These are phyloP conservation scores for Sisyra terminalis DNA, from an alignment of 2,888 invertebrate genomes.

Conservation along the genomic window DNA sequence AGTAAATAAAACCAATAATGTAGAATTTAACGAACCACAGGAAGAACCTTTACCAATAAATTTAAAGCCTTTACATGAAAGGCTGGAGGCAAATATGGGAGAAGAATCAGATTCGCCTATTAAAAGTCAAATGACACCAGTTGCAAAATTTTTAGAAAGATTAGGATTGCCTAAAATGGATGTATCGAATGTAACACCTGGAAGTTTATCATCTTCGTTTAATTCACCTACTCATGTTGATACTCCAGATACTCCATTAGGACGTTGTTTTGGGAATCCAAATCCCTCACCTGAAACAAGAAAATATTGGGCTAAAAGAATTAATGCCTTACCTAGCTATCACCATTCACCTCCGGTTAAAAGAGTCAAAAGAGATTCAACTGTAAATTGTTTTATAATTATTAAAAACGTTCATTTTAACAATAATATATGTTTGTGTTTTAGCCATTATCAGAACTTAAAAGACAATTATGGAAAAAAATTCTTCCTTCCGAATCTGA, in stretches of 20 bases:
- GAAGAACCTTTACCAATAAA: no score
- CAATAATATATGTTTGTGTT: slow-evolving; percentile 12
- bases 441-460: slow-evolving; percentile 38
- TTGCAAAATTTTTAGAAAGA: slow-evolving; percentile 23
- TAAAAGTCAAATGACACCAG: slow-evolving; percentile 20
- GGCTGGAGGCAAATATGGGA: no score
- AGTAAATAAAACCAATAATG: no score
- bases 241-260: slow-evolving; percentile 39
- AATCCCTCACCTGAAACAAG: slow-evolving; percentile 32
- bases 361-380: slow-evolving; percentile 21
- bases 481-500: slow-evolving; percentile 15
- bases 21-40: no score
- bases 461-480: slow-evolving; percentile 28
- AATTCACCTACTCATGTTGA: slow-evolving; percentile 25
- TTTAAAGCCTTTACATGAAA: no score
- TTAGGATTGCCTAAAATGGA: slow-evolving; percentile 15
- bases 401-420: background rate
- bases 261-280: slow-evolving; percentile 25
- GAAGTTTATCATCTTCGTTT: slow-evolving; percentile 16
- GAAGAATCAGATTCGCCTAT: background rate
- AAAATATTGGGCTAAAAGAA: slow-evolving; percentile 31
- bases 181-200: slow-evolving; percentile 12
- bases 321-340: slow-evolving; percentile 30
- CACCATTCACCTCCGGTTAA: slow-evolving; percentile 20
- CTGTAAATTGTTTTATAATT: slow-evolving; percentile 18